A percentile compares a stretch with the other conserved stretches of the same genome.
These are phyloP conservation scores for Melanotaenia trifasciata DNA, from an alignment of 2,797 vertebrate species.

Conservation along the genomic window DNA sequence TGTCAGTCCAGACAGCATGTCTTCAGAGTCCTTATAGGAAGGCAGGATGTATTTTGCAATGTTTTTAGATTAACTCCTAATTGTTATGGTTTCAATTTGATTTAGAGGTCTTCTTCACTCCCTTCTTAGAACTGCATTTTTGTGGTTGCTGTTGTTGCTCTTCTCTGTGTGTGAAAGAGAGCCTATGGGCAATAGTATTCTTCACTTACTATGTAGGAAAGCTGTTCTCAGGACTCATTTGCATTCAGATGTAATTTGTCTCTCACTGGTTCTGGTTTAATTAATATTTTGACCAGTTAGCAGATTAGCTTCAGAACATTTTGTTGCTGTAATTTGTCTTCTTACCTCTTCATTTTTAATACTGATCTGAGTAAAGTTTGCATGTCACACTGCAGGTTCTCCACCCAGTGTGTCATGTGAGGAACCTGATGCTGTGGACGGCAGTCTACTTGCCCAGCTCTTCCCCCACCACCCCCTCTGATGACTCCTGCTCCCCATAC, in stretches of 20 bases:
- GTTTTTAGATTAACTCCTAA: conserved; percentile 20
- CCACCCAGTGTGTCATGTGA: conserved; percentile 95
- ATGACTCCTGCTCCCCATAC: conserved; percentile 94
- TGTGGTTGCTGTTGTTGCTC: conserved; percentile 36
- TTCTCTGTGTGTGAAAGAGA: neutral
- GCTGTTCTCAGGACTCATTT: neutral
- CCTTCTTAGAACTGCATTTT: conserved; percentile 19
- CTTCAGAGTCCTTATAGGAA: conserved; percentile 9
- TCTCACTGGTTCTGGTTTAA: neutral
- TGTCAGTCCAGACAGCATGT: neutral
- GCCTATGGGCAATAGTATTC: conserved; percentile 1
- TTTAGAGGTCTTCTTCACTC: conserved; percentile 22
- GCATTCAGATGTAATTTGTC: neutral
- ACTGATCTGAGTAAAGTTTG: conserved; percentile 4
- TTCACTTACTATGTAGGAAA: neutral
- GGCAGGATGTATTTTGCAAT: conserved; percentile 20
- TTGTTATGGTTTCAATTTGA: conserved; percentile 18
- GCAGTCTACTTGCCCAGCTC: conserved; percentile 96
- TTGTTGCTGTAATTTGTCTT: neutral
- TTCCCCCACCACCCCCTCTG: conserved; percentile 92
- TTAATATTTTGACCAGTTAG: too few species aligned
- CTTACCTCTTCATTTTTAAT: neutral
- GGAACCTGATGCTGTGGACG: conserved; percentile 97
- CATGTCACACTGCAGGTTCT: conserved; percentile 87
- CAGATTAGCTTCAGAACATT: neutral